Conservation (phyloP, 2,113 vertebrate species). For the Brachyhypopomus occidentalis region DNA sequence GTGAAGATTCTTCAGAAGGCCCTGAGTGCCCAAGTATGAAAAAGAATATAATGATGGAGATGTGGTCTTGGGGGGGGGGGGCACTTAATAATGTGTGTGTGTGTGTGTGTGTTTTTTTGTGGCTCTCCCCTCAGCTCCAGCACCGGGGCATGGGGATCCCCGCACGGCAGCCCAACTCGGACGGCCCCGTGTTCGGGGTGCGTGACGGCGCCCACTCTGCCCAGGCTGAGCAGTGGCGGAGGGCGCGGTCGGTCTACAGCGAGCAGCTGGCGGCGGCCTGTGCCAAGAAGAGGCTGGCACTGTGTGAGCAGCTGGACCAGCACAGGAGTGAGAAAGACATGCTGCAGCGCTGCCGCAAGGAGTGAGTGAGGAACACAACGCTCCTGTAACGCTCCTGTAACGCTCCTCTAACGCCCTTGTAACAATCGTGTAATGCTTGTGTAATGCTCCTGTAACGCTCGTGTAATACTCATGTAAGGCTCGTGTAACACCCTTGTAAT, state of each 20-base stretch:
- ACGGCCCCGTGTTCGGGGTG: constrained; percentile 63
- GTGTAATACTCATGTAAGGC: too few relatives aligned
- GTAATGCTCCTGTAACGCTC: too few relatives aligned
- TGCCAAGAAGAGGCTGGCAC: constrained; percentile 58
- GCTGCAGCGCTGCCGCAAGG: constrained; percentile 66
- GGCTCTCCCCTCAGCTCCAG: constrained; percentile 49
- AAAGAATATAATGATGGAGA: neutral
- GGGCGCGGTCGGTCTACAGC: constrained; percentile 67
- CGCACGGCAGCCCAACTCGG: constrained; percentile 57
- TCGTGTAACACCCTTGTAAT: too few relatives aligned
- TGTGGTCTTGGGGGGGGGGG: neutral
- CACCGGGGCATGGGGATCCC: constrained; percentile 59
- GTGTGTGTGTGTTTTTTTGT: neutral
- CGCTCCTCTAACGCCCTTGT: too few relatives aligned
- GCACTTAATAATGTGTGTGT: neutral
- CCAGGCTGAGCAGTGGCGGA: constrained; percentile 54
- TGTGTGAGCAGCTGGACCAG: constrained; percentile 65
- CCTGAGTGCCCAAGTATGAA: constrained; percentile 77
- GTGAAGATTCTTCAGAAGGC: constrained; percentile 70
- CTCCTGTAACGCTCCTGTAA: too few relatives aligned
- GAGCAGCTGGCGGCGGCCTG: constrained; percentile 69
- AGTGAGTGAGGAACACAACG: constrained; percentile 66
- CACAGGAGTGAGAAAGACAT: constrained; percentile 72
- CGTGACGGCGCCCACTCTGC: constrained; percentile 52
- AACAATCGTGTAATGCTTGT: too few relatives aligned